phyloP scores from a whole-genome alignment of 2,797 vertebrate species.

The Erithacus rubecula region DNA sequence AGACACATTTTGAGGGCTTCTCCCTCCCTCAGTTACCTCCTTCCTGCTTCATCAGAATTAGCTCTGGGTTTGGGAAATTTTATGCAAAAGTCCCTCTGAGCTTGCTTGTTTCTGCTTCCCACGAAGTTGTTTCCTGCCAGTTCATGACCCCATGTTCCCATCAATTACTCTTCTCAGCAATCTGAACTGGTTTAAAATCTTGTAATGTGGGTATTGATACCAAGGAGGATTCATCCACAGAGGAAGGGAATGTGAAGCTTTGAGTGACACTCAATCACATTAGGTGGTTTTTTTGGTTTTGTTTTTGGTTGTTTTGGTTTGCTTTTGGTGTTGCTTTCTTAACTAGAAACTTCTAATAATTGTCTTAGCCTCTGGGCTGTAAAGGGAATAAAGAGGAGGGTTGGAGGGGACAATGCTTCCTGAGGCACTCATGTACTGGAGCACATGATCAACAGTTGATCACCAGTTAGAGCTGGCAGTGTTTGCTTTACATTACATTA shows the following conservation, averaged over 20 bases:
- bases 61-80: not conserved
- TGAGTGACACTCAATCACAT: not conserved
- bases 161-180: fast-evolving
- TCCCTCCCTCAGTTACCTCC: not conserved
- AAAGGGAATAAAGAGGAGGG: not conserved
- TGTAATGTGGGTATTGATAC: not conserved
- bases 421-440: not conserved
- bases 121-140: not conserved
- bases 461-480: not conserved
- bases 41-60: not conserved
- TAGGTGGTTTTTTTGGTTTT: not conserved
- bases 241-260: not conserved
- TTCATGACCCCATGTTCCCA: not conserved
- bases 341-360: not conserved
- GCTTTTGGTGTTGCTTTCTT: not conserved
- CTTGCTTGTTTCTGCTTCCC: not conserved
- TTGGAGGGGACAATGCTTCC: not conserved
- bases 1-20: not conserved
- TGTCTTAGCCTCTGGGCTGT: not conserved
- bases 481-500: not conserved
- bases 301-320: not conserved
- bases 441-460: not conserved
- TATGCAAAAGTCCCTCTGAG: not conserved
- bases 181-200: not conserved
- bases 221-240: not conserved